Evolutionary conservation across 2,888 invertebrate species (phyloP).

Genomic region (Ethmia dodecea): DNA sequence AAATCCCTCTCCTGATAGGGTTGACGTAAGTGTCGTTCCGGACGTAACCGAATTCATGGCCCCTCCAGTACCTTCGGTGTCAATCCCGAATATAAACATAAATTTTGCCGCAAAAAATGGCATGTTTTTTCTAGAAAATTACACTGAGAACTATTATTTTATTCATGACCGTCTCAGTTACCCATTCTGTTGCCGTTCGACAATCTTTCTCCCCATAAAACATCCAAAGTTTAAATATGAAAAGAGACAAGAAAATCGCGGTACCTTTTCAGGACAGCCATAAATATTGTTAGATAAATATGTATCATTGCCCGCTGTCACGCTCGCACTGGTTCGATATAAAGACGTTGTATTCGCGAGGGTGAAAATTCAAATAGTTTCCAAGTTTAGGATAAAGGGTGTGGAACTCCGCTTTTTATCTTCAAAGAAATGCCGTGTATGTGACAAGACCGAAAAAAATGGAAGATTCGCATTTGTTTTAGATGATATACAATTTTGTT

Average conservation of each 20-base stretch:
- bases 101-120: not conserved
- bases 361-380: conserved; percentile 57
- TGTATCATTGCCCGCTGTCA: conserved; percentile 68
- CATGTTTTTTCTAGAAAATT: too few species aligned
- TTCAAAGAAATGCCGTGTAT: conserved; percentile 34
- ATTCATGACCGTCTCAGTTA: conserved; percentile 36
- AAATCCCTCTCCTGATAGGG: conserved; percentile 32
- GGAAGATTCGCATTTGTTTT: too few species aligned
- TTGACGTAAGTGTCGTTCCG: not conserved
- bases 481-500: too few species aligned
- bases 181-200: conserved; percentile 40
- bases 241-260: conserved; percentile 52
- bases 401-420: conserved; percentile 20
- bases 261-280: conserved; percentile 49
- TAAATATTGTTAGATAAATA: conserved; percentile 75
- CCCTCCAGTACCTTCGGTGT: conserved; percentile 2
- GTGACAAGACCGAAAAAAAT: too few species aligned
- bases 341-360: conserved; percentile 28
- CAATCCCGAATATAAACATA: conserved; percentile 11
- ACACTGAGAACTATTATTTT: conserved; percentile 24
- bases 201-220: conserved; percentile 47
- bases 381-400: conserved; percentile 33
- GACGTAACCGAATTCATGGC: not conserved
- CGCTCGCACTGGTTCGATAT: conserved; percentile 40
- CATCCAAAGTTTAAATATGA: conserved; percentile 66